Evolutionary conservation across 2,113 vertebrate genomes (phyloP), one percentile per base, ranked within the genome.

Genomic region (Nycticryphes semicollaris): DNA sequence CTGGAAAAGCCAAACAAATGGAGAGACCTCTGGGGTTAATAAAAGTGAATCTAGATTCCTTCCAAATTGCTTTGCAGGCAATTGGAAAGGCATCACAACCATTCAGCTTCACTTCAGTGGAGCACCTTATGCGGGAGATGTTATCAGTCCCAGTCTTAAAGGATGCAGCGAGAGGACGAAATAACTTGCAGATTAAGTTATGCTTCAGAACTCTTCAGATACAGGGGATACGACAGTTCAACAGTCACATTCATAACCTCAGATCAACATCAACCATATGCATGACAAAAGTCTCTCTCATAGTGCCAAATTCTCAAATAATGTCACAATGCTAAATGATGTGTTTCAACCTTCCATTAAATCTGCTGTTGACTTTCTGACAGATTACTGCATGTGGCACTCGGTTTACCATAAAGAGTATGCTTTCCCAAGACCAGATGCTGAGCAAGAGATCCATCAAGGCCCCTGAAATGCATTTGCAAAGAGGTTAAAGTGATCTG

Each of bases 1-100:
- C 96, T 95, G 64, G 85, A 88, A 97, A 93, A 97, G 86, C 70
- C 80, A 96, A 96, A 96, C 68, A 97, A 97, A 97, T 84, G 70
- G 94, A 84, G 69, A 94, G 76, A 94, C 20, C 92, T 95, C 76
- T 96, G 94, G 68, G 94, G 84, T 97, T 97, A 97, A 97, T 97
- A 97, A 95, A 97, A 97, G 59, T 94, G 80, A 96, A 86, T 27
- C 8, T 50, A 41, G 39, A 64, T 91, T 97, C 75, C 78, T 92
- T 92, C 83, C 91, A 93, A 95, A 95, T 94, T 81, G 73, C 93
- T 97, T 69, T 76, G n/a, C 25, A 48, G 84, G 64, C 89, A 94
- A 97, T 94, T 91, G 95, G 87, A 96, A 97, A 98, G 72, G 51
- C 89, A 94, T 95, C 83, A 47, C 8, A 41, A 74, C 63, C 22